Percentiles rank a stretch among this genome's conserved stretches.
Evolutionary conservation across 2,888 invertebrate genomes (phyloP).

Genomic region (Dicycla oo): DNA sequence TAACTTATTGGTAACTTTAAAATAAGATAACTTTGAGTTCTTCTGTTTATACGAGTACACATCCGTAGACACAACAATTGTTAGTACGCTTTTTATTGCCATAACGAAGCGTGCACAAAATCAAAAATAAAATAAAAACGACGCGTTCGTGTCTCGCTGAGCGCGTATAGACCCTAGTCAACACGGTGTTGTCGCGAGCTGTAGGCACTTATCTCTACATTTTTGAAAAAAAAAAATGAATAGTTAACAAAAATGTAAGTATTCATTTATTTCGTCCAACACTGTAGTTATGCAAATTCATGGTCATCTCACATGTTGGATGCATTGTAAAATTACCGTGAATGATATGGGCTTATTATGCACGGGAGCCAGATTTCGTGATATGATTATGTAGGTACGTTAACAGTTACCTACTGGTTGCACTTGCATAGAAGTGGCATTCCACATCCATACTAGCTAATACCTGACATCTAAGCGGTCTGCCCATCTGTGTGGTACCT

Average conservation of each 20-base stretch:
- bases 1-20: no score
- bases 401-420: neutral
- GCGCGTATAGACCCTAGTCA: no score
- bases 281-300: slow-evolving; percentile 16
- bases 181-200: no score
- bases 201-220: no score
- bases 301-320: slow-evolving; percentile 26
- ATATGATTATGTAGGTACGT: slow-evolving; percentile 14
- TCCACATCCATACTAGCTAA: neutral
- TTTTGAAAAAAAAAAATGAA: no score
- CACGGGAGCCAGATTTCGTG: slow-evolving; percentile 1
- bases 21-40: no score
- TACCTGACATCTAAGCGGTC: neutral
- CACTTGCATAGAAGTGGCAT: neutral
- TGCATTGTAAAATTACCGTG: slow-evolving; percentile 25
- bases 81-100: no score
- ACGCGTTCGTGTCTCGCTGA: no score
- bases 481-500: neutral
- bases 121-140: no score
- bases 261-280: slow-evolving; percentile 21
- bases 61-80: no score
- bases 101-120: no score
- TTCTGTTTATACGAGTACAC: no score
- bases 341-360: slow-evolving; percentile 20
- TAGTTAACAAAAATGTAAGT: neutral